Conservation (phyloP, 2,888 invertebrate species). For the Cephus rjabovi region DNA sequence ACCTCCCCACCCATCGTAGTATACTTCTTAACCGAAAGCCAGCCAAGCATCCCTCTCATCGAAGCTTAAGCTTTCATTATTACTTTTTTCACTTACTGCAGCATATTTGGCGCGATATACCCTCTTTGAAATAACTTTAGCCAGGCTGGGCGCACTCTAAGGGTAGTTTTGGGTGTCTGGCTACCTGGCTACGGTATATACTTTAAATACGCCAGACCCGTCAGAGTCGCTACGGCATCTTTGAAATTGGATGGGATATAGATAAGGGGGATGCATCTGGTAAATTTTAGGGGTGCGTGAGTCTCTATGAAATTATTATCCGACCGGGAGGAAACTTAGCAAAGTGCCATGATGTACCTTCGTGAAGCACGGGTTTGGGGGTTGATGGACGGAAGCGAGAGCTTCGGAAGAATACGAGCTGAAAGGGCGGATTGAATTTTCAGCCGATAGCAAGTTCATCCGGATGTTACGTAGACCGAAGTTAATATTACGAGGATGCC, state of each 20-base stretch:
- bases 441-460: not conserved
- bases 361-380: not conserved
- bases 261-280: not conserved
- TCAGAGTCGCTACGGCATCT: not conserved
- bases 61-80: slow-evolving; percentile 26
- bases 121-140: not conserved
- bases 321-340: no score
- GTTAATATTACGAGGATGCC: not conserved
- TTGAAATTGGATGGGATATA: not conserved
- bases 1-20: not conserved
- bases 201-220: not conserved
- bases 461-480: not conserved
- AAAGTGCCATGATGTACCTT: not conserved
- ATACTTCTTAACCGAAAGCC: slow-evolving; percentile 17
- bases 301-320: not conserved
- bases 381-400: not conserved
- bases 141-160: not conserved
- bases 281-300: not conserved
- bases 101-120: slow-evolving; percentile 8
- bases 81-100: slow-evolving; percentile 27
- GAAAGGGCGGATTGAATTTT: not conserved
- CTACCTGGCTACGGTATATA: not conserved
- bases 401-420: not conserved
- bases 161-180: not conserved
- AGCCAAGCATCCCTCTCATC: not conserved